These are phyloP conservation scores for Bos taurus DNA, from an alignment of 2,113 vertebrate species.

Conservation along the genomic window ARS-UCD2.0 NC_037338.1:59841501-59842000, in stretches of 20 bases:
- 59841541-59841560: neutral
- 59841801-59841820: neutral
- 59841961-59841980: neutral
- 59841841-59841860: neutral
- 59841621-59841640: neutral
- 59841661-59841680: neutral
- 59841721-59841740: neutral
- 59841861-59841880: neutral
- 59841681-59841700: neutral
- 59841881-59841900: neutral
- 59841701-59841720: neutral
- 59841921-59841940: neutral
- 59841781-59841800: neutral
- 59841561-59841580: neutral
- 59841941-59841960: neutral
- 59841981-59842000: neutral
- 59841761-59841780: neutral
- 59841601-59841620: neutral
- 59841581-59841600: neutral
- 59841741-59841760: neutral
- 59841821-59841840: neutral
- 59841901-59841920: neutral
- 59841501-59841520: neutral
- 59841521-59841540: neutral
- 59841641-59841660: neutral